Conservation (phyloP, 92 coral and sea anemone genomes). For the Phenganax stokvisi region DNA sequence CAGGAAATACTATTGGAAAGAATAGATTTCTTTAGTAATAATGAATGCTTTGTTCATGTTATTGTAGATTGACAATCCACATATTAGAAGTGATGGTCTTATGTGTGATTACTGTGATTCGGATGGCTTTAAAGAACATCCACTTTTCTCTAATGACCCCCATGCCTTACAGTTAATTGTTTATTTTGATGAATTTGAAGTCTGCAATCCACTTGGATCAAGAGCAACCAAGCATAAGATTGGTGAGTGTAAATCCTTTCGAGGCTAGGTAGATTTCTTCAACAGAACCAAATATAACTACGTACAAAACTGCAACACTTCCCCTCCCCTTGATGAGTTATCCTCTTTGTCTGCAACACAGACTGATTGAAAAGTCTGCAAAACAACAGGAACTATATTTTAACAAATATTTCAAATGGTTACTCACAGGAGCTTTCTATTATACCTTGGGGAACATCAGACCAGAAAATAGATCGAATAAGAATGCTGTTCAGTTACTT, state of each 20-base stretch:
- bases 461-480: slow-evolving; percentile 46
- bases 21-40: background rate
- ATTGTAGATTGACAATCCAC: slow-evolving; percentile 11
- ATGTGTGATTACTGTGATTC: slow-evolving; percentile 20
- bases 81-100: background rate
- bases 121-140: slow-evolving; percentile 7
- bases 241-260: slow-evolving; percentile 1
- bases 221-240: slow-evolving; percentile 13
- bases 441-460: slow-evolving; percentile 48
- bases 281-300: background rate
- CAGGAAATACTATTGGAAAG: background rate
- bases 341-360: background rate
- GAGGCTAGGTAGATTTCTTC: background rate
- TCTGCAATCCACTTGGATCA: slow-evolving; percentile 27
- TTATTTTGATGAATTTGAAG: slow-evolving; percentile 19
- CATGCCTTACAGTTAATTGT: slow-evolving; percentile 15
- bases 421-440: slow-evolving; percentile 43
- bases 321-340: background rate
- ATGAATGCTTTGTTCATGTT: background rate
- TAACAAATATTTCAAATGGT: background rate
- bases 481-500: slow-evolving; percentile 45
- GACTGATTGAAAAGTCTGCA: background rate
- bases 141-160: slow-evolving; percentile 8
- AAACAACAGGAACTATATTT: background rate
- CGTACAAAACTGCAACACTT: background rate